Evolutionary conservation across 1,140 invertebrate species (phyloP).

Genomic region (Akabosia matsudoensis): DNA sequence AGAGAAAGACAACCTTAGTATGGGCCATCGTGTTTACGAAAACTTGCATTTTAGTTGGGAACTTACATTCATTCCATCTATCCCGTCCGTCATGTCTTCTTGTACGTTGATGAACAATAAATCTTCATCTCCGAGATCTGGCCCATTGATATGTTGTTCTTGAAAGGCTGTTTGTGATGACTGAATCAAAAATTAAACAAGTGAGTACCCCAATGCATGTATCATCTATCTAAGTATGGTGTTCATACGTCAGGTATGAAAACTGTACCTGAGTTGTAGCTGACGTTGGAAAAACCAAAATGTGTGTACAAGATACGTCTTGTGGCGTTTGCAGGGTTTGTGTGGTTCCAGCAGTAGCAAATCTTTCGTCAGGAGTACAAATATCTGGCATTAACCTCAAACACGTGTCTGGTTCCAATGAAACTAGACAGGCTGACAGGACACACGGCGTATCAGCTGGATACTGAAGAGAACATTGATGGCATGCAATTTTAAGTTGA

Average conservation of each 20-base stretch:
- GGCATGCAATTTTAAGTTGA: conserved; percentile 84
- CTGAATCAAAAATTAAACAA: conserved; percentile 54
- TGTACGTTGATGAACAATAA: conserved; percentile 66
- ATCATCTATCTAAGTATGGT: too few species aligned
- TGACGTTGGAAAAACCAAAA: conserved; percentile 97
- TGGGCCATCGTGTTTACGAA: too few species aligned
- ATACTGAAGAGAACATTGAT: conserved; percentile 78
- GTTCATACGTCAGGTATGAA: conserved; percentile 13
- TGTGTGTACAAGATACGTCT: conserved; percentile 95
- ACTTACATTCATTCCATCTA: conserved; percentile 63
- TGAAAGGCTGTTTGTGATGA: conserved; percentile 81
- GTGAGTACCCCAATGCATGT: neutral
- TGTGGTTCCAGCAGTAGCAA: conserved; percentile 72
- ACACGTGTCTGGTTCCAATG: conserved; percentile 89
- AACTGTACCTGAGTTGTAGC: conserved; percentile 82
- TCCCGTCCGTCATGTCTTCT: conserved; percentile 69
- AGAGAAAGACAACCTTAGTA: neutral
- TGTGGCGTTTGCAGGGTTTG: conserved; percentile 80
- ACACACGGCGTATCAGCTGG: conserved; percentile 80
- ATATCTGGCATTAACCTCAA: conserved; percentile 92
- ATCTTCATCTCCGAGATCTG: conserved; percentile 71
- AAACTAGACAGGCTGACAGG: conserved; percentile 93
- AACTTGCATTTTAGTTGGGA: neutral
- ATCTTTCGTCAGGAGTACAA: conserved; percentile 85
- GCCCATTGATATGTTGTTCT: conserved; percentile 72